These are phyloP conservation scores for Halocynthia roretzi DNA, from an alignment of 23 tunicate genomes.

Conservation along the genomic window DNA sequence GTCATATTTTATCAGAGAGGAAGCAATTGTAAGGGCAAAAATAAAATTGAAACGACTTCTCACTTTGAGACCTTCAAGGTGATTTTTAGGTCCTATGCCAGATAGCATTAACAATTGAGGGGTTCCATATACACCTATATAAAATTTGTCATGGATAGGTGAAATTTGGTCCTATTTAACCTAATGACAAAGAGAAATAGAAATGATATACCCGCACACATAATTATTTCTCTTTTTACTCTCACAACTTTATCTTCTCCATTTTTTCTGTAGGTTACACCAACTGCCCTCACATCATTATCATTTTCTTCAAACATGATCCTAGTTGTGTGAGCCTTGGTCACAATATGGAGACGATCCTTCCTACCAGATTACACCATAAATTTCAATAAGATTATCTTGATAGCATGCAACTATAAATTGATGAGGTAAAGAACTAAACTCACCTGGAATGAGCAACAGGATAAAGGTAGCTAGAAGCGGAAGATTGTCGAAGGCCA, in stretches of 20 bases:
- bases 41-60: background rate
- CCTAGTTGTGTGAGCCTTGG: conserved; percentile 26
- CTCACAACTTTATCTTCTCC: conserved; percentile 12
- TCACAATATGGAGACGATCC: conserved; percentile 38
- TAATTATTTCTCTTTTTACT: conserved; percentile 34
- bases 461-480: conserved; percentile 24
- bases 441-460: conserved; percentile 32
- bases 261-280: conserved; percentile 26
- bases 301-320: conserved; percentile 17
- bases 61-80: conserved; percentile 22
- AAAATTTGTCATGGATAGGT: background rate
- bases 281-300: conserved; percentile 10
- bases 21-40: background rate
- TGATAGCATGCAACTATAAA: too few relatives aligned
- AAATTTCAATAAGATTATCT: too few relatives aligned
- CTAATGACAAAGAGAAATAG: background rate
- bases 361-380: background rate
- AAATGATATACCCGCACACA: conserved; percentile 14
- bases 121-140: conserved; percentile 22
- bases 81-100: conserved; percentile 38
- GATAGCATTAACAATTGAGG: conserved; percentile 48
- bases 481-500: conserved; percentile 25
- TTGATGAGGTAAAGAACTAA: too few relatives aligned
- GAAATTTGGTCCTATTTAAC: background rate
- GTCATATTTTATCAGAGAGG: background rate